Evolutionary conservation across 2,113 vertebrate species (phyloP).

Genomic region (Macquaria australasica): DNA sequence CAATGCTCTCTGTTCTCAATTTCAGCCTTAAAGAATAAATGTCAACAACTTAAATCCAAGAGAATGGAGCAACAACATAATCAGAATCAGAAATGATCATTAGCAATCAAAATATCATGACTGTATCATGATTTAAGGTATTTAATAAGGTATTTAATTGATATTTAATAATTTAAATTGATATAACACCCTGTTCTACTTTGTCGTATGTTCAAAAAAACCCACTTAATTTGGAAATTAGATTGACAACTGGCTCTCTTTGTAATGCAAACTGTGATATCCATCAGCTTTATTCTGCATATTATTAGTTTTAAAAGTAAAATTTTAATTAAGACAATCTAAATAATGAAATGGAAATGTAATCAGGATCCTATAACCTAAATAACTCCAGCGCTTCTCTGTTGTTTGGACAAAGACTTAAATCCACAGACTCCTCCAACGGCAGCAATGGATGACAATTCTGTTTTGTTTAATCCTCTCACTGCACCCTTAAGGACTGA

Average conservation of each 20-base stretch:
- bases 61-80: neutral
- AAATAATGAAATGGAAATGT: neutral
- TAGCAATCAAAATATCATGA: neutral
- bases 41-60: neutral
- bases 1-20: neutral
- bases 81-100: neutral
- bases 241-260: neutral
- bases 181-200: neutral
- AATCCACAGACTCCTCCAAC: conserved; percentile 6
- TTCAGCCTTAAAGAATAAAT: neutral
- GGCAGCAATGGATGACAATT: neutral
- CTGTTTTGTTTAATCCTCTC: conserved; percentile 9
- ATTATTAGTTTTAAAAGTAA: neutral
- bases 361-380: neutral
- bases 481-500: conserved; percentile 28
- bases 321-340: neutral
- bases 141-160: too few species aligned
- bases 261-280: neutral
- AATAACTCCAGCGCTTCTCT: neutral
- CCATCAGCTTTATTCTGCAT: neutral
- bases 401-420: conserved; percentile 2
- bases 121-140: neutral
- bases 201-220: neutral
- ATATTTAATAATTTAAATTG: neutral
- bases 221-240: neutral